Conservation (phyloP, 1,140 invertebrate species). For the Phymorhynchus buccinoides region DNA sequence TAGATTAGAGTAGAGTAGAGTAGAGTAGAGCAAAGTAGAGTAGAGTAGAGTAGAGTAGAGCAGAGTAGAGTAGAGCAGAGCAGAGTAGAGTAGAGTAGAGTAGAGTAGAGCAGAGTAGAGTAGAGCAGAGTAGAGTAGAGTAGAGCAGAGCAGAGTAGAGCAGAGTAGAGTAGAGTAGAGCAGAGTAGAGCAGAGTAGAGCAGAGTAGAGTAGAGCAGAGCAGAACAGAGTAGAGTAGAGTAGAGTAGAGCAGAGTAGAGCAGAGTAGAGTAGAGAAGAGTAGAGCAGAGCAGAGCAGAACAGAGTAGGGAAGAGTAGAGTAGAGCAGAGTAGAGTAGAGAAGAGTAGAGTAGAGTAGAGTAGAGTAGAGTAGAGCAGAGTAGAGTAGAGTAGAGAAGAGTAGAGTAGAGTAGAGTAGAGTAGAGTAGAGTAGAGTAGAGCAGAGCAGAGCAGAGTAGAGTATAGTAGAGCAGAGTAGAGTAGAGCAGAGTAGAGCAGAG, state of each 20-base stretch:
- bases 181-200: slow-evolving; percentile 36
- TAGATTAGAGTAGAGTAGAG: slow-evolving; percentile 12
- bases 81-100: slow-evolving; percentile 20
- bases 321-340: slow-evolving; percentile 36
- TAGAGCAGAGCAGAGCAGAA: slow-evolving; percentile 29
- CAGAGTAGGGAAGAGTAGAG: slow-evolving; percentile 28
- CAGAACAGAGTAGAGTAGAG: slow-evolving; percentile 31
- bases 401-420: slow-evolving; percentile 26
- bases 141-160: slow-evolving; percentile 36
- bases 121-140: neutral
- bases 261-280: slow-evolving; percentile 34
- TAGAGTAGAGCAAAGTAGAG: slow-evolving; percentile 14
- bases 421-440: slow-evolving; percentile 22
- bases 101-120: slow-evolving; percentile 32
- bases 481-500: slow-evolving; percentile 25
- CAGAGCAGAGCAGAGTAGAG: neutral
- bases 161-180: slow-evolving; percentile 36
- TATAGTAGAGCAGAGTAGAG: slow-evolving; percentile 21
- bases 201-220: slow-evolving; percentile 39
- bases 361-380: slow-evolving; percentile 18
- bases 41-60: slow-evolving; percentile 25
- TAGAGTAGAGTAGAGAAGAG: slow-evolving; percentile 25
- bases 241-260: slow-evolving; percentile 34
- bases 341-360: slow-evolving; percentile 30
- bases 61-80: slow-evolving; percentile 25